phyloP scores from a whole-genome alignment of 2,113 vertebrate genomes.

The Cervus canadensis region DNA sequence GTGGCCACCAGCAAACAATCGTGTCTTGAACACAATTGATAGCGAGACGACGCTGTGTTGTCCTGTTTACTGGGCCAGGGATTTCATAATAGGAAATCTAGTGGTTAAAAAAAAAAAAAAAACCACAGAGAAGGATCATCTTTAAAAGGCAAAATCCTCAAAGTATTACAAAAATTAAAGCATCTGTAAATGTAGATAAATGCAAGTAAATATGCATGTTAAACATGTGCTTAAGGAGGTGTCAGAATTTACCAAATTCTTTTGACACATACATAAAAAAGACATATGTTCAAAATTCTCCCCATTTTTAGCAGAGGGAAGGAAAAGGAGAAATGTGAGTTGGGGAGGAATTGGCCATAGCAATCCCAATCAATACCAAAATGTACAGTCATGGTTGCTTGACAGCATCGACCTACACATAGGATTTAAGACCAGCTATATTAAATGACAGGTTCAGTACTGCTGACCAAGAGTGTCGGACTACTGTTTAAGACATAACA shows the following conservation, averaged over 20 bases:
- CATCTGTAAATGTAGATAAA: slow-evolving; percentile 66
- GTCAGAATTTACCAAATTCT: slow-evolving; percentile 71
- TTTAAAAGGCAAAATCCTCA: slow-evolving; percentile 60
- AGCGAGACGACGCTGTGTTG: slow-evolving; percentile 80
- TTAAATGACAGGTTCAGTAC: slow-evolving; percentile 84
- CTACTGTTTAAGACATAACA: slow-evolving; percentile 80
- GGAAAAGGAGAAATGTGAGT: slow-evolving; percentile 76
- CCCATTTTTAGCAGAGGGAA: slow-evolving; percentile 78
- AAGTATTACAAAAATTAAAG: slow-evolving; percentile 60
- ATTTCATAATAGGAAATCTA: slow-evolving; percentile 89
- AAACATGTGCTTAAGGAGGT: slow-evolving; percentile 54
- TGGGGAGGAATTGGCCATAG: slow-evolving; percentile 82
- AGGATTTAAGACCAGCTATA: slow-evolving; percentile 80
- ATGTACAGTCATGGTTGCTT: slow-evolving; percentile 87
- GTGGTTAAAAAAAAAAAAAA: slow-evolving; percentile 46
- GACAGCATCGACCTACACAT: slow-evolving; percentile 83
- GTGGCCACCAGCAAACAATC: slow-evolving; percentile 92
- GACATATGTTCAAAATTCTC: slow-evolving; percentile 75
- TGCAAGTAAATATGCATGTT: slow-evolving; percentile 70
- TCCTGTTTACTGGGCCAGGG: slow-evolving; percentile 79
- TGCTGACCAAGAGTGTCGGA: slow-evolving; percentile 77
- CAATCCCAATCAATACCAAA: slow-evolving; percentile 86
- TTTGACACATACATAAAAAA: slow-evolving; percentile 73
- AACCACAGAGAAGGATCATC: slow-evolving; percentile 40
- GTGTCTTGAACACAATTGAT: slow-evolving; percentile 87